A percentile compares a stretch with the other conserved stretches of the same genome.
These are phyloP conservation scores for Corythaixoides concolor DNA, from an alignment of 2,113 vertebrate genomes.

Conservation along the genomic window DNA sequence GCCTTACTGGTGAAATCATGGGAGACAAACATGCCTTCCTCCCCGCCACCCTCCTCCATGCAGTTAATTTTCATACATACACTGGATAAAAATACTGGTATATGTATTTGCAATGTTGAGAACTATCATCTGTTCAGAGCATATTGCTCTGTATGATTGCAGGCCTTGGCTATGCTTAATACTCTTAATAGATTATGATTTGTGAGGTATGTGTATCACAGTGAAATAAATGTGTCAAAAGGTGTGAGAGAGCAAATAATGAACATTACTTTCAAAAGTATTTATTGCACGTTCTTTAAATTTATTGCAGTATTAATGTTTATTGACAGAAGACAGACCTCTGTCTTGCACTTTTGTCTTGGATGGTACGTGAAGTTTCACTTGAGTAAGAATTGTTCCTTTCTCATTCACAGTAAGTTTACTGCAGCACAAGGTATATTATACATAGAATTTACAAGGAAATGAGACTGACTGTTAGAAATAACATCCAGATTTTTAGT, in stretches of 20 bases:
- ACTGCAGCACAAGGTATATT: neutral
- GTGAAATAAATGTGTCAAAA: neutral
- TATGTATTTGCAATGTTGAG: neutral
- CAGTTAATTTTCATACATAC: neutral
- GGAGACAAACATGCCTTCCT: neutral
- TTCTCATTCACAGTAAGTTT: neutral
- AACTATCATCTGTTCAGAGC: neutral
- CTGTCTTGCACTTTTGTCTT: neutral
- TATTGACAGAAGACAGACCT: neutral
- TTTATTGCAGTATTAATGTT: neutral
- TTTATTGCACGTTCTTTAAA: neutral
- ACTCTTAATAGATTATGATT: neutral
- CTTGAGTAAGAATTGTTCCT: neutral
- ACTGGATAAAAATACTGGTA: neutral
- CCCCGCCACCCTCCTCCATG: too few relatives aligned
- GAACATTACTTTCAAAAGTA: neutral
- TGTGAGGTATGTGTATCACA: neutral
- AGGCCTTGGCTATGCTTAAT: neutral
- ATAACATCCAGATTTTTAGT: neutral
- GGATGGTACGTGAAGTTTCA: neutral
- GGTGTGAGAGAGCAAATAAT: neutral
- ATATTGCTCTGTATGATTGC: neutral
- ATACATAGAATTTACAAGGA: neutral
- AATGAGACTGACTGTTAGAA: neutral
- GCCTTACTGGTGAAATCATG: neutral